These are phyloP conservation scores for Xanthia togata DNA, from an alignment of 2,888 invertebrate genomes.

Conservation along the genomic window DNA sequence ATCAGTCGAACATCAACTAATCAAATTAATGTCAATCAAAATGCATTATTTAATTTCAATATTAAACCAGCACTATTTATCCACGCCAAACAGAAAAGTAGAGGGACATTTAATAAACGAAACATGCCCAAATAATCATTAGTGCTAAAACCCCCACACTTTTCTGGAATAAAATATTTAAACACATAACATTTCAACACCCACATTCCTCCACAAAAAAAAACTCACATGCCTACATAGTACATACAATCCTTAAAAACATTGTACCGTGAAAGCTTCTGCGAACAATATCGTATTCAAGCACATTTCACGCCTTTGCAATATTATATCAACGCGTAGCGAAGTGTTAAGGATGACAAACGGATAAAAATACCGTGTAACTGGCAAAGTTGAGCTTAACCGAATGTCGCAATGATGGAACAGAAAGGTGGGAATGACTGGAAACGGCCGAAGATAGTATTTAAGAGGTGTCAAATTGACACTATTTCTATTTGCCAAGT, in stretches of 20 bases:
- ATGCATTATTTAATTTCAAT: background rate
- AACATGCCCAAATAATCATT: conserved; percentile 10
- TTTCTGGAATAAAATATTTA: background rate
- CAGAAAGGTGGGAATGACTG: background rate
- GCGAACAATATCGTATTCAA: conserved; percentile 43
- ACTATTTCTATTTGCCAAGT: too few relatives aligned
- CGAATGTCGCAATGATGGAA: conserved; percentile 68
- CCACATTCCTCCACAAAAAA: background rate
- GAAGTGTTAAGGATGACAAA: conserved; percentile 75
- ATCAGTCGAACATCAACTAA: background rate
- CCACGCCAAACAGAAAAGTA: background rate
- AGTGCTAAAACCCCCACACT: conserved; percentile 8
- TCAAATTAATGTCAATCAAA: background rate
- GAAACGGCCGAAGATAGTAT: background rate
- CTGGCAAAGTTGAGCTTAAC: conserved; percentile 71
- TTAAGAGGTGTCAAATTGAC: background rate
- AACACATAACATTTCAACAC: background rate
- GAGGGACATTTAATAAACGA: background rate
- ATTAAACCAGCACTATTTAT: background rate
- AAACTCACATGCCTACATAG: background rate
- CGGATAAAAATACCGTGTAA: conserved; percentile 75
- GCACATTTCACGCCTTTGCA: conserved; percentile 47
- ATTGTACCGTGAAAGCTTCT: conserved; percentile 38
- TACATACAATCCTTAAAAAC: conserved; percentile 20
- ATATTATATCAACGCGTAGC: conserved; percentile 40